Base-by-base conservation (phyloP, 2,113 vertebrate species). In the Sinocyclocheilus anshuiensis region DNA sequence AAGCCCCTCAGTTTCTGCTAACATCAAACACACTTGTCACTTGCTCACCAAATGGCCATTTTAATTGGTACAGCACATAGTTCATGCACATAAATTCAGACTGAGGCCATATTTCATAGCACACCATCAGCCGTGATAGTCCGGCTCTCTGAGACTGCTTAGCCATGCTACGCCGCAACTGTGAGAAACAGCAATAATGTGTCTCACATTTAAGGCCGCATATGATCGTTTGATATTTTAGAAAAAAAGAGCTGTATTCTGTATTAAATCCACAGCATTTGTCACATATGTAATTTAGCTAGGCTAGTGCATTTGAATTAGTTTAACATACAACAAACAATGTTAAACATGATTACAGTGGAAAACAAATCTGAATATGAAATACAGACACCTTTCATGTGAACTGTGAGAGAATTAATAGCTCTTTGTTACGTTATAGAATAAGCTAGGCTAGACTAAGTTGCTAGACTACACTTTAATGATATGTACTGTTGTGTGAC, bases 21-120 rank as follows among this genome's bases (percentile, higher is more conserved):
- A 63, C 86, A 83, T 87, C 74, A 78, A 85, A 87, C 83, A 83
- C 74, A 87, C 74, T 87, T 89, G 88, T 89, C 86, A 87, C 83
- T 89, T 65, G 83, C 29, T 84, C 86, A 74, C 86, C 88, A 83
- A 87, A 89, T 83, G 86, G 77, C 86, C 88, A 79, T 78, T 89
- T 86, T 89, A 89, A 89, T 85, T 89, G 88, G 88, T 87, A 77
- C 72, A 53, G 86, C 63, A 45, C 78, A 77, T 83, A 78, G 72
- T 85, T 89, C 88, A 87, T 85, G 86, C 86, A 77, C 88, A 87
- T 87, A 78, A 87, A 89, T 89, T 89, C 82, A 79, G 63, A 76
- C 39, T 13, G 57, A 82, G 48, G 79, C 57, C 85, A 86, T 85
- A 87, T 89, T 89, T 84, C 85, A 89, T 87, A 72, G 71, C 85